Percentiles rank a stretch among this genome's conserved stretches.
Evolutionary conservation across 1,140 invertebrate species (phyloP).

Genomic region (Drosophila varians): DNA sequence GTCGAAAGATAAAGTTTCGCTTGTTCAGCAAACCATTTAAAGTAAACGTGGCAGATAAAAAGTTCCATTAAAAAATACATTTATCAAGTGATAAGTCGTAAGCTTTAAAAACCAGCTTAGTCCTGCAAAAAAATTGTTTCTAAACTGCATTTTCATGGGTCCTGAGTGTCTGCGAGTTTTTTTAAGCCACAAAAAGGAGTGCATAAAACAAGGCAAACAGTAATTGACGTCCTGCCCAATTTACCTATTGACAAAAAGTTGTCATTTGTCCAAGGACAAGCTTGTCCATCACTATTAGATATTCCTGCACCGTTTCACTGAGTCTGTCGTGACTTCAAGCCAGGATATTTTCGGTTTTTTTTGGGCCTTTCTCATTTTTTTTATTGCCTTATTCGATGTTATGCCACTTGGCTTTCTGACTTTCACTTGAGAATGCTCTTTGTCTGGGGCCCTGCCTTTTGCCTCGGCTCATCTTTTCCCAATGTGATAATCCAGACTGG

Average conservation of each 20-base stretch:
- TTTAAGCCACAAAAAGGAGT: neutral
- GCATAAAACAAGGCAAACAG: constrained; percentile 18
- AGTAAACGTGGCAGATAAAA: neutral
- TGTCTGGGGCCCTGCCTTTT: constrained; percentile 10
- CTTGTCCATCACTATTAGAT: constrained; percentile 45
- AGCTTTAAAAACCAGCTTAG: neutral
- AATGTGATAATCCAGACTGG: constrained; percentile 61
- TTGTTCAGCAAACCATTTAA: neutral
- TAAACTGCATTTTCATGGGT: constrained; percentile 2
- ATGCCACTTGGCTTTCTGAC: constrained; percentile 6
- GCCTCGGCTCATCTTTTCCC: constrained; percentile 9
- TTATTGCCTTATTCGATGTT: neutral
- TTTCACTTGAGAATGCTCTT: constrained; percentile 44
- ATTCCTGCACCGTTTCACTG: constrained; percentile 34
- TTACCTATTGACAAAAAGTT: constrained; percentile 32
- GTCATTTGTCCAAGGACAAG: constrained; percentile 15
- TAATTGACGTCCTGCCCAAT: constrained; percentile 39
- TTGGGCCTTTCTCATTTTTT: neutral
- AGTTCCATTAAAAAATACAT: constrained; percentile 8
- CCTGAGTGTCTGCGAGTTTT: constrained; percentile 1
- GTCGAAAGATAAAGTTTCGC: neutral
- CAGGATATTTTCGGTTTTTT: constrained; percentile 37
- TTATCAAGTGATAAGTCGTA: constrained; percentile 10
- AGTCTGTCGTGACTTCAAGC: constrained; percentile 29
- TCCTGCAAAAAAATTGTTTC: constrained; percentile 4